Conservation (phyloP, 2,888 invertebrate genomes). For the Ecliptopera silaceata region DNA sequence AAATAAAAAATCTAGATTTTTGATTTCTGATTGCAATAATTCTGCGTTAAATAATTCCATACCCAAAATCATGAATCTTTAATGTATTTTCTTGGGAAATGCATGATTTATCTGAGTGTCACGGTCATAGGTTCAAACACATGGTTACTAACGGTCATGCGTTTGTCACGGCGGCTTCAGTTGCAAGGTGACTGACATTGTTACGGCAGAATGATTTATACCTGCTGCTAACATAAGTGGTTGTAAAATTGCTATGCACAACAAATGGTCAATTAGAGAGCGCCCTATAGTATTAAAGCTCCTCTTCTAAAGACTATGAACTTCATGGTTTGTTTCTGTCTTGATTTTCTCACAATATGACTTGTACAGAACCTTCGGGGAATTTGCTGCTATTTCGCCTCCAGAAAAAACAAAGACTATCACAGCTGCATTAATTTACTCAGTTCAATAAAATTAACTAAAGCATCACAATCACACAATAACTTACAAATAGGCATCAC, state of each 20-base stretch:
- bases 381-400: no score
- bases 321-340: no score
- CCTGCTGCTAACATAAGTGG: not conserved
- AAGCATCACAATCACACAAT: conserved; percentile 50
- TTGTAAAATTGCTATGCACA: not conserved
- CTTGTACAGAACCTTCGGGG: no score
- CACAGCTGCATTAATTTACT: conserved; percentile 76
- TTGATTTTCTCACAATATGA: no score
- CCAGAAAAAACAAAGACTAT: conserved; percentile 48
- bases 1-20: no score
- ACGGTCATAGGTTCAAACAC: not conserved
- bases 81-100: no score
- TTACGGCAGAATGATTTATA: not conserved
- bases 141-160: not conserved
- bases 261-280: not conserved
- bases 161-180: not conserved
- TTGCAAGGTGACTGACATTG: not conserved
- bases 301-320: no score
- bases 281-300: no score
- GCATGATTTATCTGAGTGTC: no score
- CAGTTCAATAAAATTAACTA: conserved; percentile 39
- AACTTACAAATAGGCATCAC: conserved; percentile 44
- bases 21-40: no score
- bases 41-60: no score
- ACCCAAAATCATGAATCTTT: no score